Percentiles rank a stretch among this genome's conserved stretches.
phyloP scores from a whole-genome alignment of 2,113 vertebrate species.

The Ameiurus melas region DNA sequence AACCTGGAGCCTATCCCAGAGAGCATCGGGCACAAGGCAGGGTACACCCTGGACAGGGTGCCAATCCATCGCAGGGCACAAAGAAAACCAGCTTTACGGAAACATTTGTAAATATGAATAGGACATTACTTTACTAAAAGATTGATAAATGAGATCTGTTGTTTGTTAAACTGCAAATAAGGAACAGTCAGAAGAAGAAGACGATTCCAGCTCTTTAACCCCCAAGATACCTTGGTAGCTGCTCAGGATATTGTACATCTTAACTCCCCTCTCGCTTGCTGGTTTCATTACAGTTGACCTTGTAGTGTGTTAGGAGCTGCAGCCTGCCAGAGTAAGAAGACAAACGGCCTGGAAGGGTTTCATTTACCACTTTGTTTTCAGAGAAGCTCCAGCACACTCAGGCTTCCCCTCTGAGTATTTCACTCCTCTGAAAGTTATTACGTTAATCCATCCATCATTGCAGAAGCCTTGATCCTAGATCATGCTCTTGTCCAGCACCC shows the following conservation, averaged over 20 bases:
- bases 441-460: constrained; percentile 13
- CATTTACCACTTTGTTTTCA: constrained; percentile 32
- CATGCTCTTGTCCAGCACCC: background rate
- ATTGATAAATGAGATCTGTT: background rate
- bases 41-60: no score
- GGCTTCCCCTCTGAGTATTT: constrained; percentile 7
- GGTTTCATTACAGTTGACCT: constrained; percentile 39
- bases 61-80: background rate
- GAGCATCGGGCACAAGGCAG: no score
- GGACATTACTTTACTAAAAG: background rate
- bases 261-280: constrained; percentile 24
- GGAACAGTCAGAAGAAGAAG: background rate
- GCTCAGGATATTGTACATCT: constrained; percentile 9
- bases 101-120: background rate
- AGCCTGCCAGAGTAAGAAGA: constrained; percentile 31
- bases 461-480: background rate
- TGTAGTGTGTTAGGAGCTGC: constrained; percentile 24
- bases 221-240: background rate
- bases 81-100: background rate
- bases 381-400: background rate
- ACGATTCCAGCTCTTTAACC: background rate
- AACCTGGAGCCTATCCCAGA: no score
- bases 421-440: constrained; percentile 23
- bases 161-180: constrained; percentile 8
- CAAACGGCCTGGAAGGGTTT: constrained; percentile 20